phyloP scores from a whole-genome alignment of 2,113 vertebrate species.

The Anhinga rufa region DNA sequence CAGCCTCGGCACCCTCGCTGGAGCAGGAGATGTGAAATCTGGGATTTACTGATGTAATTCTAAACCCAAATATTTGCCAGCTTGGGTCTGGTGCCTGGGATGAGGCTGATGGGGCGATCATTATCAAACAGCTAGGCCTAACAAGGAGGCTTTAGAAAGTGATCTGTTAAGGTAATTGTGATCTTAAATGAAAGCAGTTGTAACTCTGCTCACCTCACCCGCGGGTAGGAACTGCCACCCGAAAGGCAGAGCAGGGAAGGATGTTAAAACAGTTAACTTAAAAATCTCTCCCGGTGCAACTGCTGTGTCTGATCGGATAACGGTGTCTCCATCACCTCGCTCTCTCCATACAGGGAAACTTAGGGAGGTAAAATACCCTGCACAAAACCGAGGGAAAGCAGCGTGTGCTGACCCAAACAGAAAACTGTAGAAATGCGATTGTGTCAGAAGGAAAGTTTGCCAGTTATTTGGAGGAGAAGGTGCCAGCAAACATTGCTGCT shows the following conservation, averaged over 20 bases:
- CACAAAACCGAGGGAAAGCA: neutral
- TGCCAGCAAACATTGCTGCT: neutral
- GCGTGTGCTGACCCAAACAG: neutral
- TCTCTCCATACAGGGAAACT: neutral
- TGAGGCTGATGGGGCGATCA: neutral
- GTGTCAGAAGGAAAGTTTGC: neutral
- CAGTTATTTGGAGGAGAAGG: neutral
- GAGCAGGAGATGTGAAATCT: neutral
- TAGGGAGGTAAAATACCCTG: neutral
- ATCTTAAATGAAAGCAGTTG: neutral
- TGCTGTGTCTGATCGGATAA: neutral
- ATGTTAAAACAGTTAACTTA: accelerated
- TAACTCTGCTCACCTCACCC: neutral
- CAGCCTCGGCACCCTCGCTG: neutral
- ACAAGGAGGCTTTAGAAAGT: neutral
- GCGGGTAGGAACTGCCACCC: accelerated
- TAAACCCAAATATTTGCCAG: neutral
- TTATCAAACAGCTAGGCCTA: neutral
- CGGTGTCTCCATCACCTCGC: neutral
- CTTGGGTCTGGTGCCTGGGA: neutral
- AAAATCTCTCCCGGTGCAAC: neutral
- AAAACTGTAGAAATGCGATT: neutral
- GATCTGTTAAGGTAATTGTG: neutral
- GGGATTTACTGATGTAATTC: neutral
- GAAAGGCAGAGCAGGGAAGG: neutral